Evolutionary conservation across 2,888 invertebrate species (phyloP), one percentile per base, ranked within the genome.

Genomic region (Epirrhoe alternata): DNA sequence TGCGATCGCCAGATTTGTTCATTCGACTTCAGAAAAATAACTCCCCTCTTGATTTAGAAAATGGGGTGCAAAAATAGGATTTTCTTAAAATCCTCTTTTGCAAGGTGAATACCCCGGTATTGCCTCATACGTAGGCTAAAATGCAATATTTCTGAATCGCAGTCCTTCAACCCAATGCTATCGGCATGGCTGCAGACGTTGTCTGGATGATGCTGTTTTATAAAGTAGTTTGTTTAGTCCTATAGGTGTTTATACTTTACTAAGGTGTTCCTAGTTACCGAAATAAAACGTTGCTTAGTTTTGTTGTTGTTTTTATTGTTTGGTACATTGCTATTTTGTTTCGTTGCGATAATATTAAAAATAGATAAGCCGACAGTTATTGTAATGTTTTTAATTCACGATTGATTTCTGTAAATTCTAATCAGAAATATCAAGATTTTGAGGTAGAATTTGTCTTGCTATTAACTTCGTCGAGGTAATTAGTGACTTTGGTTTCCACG

Each of bases 401-500:
- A 5, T 5, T 7, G 10, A 8, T 10, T 35, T 35, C 35, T 35
- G 6, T 33, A 7, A 7, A 33, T 33, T 33, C 6, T 33, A 10
- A 8, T 35, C 35, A 35, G 8, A 35, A 12, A 38, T 8, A 38
- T 42, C 38, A 42, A 42, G 38, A 42, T 12, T 42, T 42, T 10
- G 38, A 42, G 38, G 12, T 64, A 5, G 77, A 58, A 51, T 77
- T 79, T 0, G 75, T 75, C 49, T 80, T 80, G 73, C 77, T 74
- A 42, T 57, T 62, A 0, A 72, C 74, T 0, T 83, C 83, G 2
- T 86, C 85, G 0, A 78, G 68, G 59, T 87, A 87, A 52, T 85
- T 76, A 14, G 82, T 85, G 38, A 86, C 76, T 8, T 76, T 78
- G 3, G 82, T 64, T 42, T 78, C 77, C 5, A 58, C 12, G 33